Conservation (phyloP, 1,140 invertebrate genomes). For the Bombus superbus region DNA sequence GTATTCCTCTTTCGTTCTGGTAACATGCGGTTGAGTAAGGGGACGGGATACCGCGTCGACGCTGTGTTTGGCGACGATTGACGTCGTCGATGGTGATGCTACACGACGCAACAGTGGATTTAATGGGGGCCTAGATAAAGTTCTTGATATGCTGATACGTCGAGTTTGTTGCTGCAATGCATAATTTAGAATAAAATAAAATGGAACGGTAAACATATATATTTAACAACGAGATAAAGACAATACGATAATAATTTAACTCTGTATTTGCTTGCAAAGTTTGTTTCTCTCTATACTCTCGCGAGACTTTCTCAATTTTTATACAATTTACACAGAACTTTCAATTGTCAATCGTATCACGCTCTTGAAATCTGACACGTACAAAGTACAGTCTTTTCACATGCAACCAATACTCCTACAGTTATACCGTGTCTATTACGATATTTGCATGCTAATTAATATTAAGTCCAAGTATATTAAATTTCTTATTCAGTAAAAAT, state of each 20-base stretch:
- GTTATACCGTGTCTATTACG: neutral
- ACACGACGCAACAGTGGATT: neutral
- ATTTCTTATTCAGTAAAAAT: neutral
- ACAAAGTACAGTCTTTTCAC: neutral
- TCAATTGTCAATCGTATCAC: too few species aligned
- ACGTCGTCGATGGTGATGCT: constrained; percentile 36
- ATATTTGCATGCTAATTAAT: neutral
- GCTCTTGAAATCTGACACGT: neutral
- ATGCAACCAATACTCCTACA: neutral
- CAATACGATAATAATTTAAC: too few species aligned
- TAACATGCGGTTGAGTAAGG: constrained; percentile 19
- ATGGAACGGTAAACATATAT: too few species aligned
- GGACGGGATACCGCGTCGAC: constrained; percentile 5
- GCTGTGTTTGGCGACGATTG: constrained; percentile 7
- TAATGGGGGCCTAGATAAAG: constrained; percentile 66
- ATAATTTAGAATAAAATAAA: neutral
- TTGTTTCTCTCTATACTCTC: too few species aligned
- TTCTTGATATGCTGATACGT: constrained; percentile 71
- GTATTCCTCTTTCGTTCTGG: constrained; percentile 6
- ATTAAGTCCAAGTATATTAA: neutral
- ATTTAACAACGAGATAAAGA: too few species aligned
- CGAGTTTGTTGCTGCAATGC: neutral
- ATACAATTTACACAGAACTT: too few species aligned
- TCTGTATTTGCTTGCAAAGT: too few species aligned
- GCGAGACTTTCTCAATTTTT: too few species aligned